These are phyloP conservation scores for Cheiracanthium punctorium DNA, from an alignment of 2,888 invertebrate genomes.

Conservation along the genomic window DNA sequence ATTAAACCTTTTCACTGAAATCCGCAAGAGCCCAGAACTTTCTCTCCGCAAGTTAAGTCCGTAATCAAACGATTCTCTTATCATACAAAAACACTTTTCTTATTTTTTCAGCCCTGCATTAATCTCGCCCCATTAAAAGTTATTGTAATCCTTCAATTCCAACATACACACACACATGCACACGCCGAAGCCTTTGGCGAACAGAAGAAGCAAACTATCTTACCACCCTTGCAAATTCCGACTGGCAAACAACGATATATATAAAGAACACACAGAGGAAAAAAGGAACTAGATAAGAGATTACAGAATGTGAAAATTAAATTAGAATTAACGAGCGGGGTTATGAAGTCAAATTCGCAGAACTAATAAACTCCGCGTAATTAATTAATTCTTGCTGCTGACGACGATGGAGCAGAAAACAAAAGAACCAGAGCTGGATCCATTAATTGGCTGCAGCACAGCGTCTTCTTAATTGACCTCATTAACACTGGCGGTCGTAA, in stretches of 20 bases:
- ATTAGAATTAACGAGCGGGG: conserved; percentile 66
- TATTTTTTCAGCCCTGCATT: background rate
- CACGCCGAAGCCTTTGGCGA: too few species aligned
- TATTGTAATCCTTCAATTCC: background rate
- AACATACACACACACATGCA: background rate
- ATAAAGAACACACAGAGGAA: background rate
- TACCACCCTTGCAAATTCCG: background rate
- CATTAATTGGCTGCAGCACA: conserved; percentile 62
- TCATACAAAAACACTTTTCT: background rate
- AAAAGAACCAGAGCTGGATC: conserved; percentile 37
- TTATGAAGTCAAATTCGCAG: conserved; percentile 66
- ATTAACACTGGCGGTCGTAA: conserved; percentile 65
- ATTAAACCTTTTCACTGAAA: too few species aligned
- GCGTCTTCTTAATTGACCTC: conserved; percentile 64
- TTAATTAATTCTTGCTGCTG: conserved; percentile 59
- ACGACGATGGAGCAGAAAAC: conserved; percentile 19
- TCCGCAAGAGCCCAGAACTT: background rate
- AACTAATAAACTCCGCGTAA: conserved; percentile 63
- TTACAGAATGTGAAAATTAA: conserved; percentile 60
- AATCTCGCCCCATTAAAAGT: background rate
- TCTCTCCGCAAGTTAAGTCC: background rate
- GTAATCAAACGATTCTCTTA: background rate
- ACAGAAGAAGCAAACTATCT: background rate
- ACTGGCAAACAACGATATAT: background rate
- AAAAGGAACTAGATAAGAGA: conserved; percentile 21